Evolutionary conservation across 2,113 vertebrate species (phyloP).

Genomic region (Microcebus jonahi): DNA sequence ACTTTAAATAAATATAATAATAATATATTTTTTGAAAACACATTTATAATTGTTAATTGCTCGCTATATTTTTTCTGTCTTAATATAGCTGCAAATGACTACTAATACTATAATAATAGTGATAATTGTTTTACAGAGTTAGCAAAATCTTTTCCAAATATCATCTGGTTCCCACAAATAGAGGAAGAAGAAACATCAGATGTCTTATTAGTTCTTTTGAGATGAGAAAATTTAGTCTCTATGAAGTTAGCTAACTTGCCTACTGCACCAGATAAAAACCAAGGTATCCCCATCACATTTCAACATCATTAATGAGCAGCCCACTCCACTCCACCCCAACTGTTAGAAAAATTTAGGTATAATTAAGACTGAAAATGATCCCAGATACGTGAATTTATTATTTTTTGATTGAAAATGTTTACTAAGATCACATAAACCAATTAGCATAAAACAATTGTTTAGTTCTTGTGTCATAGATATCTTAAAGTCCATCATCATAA

Average conservation of each 20-base stretch:
- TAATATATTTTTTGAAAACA: not conserved
- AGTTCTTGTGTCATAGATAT: not conserved
- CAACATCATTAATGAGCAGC: not conserved
- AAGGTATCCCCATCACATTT: not conserved
- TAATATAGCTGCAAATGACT: not conserved
- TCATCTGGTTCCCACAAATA: not conserved
- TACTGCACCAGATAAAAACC: not conserved
- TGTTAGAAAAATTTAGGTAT: not conserved
- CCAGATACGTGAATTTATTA: not conserved
- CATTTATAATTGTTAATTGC: not conserved
- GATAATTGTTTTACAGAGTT: not conserved
- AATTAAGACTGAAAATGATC: not conserved
- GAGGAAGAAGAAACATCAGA: not conserved
- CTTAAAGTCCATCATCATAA: not conserved
- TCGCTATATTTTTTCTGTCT: not conserved
- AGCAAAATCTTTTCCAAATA: not conserved
- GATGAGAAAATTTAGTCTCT: conserved; percentile 3
- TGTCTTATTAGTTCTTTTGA: conserved; percentile 2
- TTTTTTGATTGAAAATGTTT: not conserved
- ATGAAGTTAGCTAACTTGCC: not conserved
- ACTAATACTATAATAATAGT: not conserved
- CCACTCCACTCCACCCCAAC: accelerated
- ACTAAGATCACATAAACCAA: not conserved
- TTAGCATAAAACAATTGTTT: not conserved
- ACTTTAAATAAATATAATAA: not conserved